Base-by-base conservation (phyloP, 2,888 invertebrate genomes). In the Tachina fera region DNA sequence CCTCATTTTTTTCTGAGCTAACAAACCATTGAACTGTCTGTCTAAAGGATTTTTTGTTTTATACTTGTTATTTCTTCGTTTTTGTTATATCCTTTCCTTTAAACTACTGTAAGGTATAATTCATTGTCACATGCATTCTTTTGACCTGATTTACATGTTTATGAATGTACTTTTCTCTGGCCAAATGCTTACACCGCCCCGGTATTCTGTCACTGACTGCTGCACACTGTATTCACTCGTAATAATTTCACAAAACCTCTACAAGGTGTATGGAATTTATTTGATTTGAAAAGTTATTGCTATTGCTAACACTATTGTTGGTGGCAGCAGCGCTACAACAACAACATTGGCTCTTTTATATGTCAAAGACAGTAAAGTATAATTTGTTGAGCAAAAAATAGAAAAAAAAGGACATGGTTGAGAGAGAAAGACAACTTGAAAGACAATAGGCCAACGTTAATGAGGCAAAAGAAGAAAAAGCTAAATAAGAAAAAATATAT, bases 121-220 rank as follows among this genome's bases (percentile, higher is more conserved):
- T 90, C 91, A 89, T 90, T 91, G 90, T 91, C 91, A 91, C 89
- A 89, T 91, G 90, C 91, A 91, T 91, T 91, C 91, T 91, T 91
- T 90, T 91, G 91, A 91, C 92, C 92, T 91, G 91, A 91, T 91
- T 91, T 91, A 91, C 91, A 91, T 91, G 91, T 86, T 88, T 87
- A 87, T 88, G 87, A 86, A 87, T 87, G 84, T 84, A 71, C 87
- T 87, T 68, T 58, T 80, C 51, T 41, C 5, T 9, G 60, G 6
- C 51, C 41, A 51, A 1, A 19, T 49, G 22, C 61, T 19, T 22
- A 63, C 71, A 39, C 41, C 31, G 31, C 14, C 51, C 22, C 19
- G 3, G 5, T 41, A 11, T 22, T n/a, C 43, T 22, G 19, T 9
- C 75, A 45, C 11, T 9, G 31, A 51, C 51, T 41, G 49, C n/a